phyloP scores from a whole-genome alignment of 2,797 vertebrate genomes.

The Nannoperca australis region DNA sequence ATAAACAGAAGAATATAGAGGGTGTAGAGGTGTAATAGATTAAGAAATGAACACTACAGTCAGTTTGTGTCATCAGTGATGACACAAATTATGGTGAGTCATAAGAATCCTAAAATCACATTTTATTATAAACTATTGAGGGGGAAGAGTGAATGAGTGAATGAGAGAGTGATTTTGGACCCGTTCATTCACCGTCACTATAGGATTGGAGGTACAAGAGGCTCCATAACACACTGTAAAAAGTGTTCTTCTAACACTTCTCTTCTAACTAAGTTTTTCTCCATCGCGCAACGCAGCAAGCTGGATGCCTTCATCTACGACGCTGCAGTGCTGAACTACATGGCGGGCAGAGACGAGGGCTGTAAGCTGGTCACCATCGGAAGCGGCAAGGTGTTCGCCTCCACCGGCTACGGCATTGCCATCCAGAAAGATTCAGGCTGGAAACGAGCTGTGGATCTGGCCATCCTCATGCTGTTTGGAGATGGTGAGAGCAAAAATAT shows the following conservation, averaged over 20 bases:
- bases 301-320: constrained; percentile 99
- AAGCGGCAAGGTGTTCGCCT: constrained; percentile 97
- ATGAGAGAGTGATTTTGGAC: neutral
- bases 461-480: constrained; percentile 95
- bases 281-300: constrained; percentile 85
- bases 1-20: too few relatives aligned
- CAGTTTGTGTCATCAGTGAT: too few relatives aligned
- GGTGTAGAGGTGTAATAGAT: neutral
- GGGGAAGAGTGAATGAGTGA: neutral
- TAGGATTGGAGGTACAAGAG: neutral
- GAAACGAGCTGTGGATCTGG: constrained; percentile 97
- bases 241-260: constrained; percentile 1
- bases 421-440: constrained; percentile 98
- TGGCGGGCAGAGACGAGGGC: constrained; percentile 98
- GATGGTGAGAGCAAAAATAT: constrained; percentile 84
- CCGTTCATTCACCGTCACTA: neutral
- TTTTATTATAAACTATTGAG: neutral
- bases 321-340: constrained; percentile 98
- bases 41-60: neutral
- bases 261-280: constrained; percentile 21
- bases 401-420: constrained; percentile 98
- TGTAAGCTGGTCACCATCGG: constrained; percentile 99
- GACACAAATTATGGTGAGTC: neutral
- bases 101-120: constrained; percentile 9
- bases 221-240: neutral